phyloP scores from a whole-genome alignment of 1,140 invertebrate species.

The Caerostris extrusa region DNA sequence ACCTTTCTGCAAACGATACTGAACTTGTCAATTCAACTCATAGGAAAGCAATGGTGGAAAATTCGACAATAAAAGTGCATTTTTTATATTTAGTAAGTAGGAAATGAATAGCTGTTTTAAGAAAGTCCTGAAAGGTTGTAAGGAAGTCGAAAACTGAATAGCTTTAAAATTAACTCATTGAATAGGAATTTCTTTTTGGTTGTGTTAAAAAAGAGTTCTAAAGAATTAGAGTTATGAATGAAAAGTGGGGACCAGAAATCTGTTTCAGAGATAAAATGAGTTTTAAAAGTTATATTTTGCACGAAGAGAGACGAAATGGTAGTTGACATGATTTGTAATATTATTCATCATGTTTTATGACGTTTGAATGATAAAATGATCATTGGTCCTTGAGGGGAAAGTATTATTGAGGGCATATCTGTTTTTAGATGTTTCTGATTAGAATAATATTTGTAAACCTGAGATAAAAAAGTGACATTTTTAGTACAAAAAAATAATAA shows the following conservation, averaged over 20 bases:
- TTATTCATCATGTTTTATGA: background rate
- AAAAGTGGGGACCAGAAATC: background rate
- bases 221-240: background rate
- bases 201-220: background rate
- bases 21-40: background rate
- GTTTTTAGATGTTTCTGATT: background rate
- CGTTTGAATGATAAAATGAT: background rate
- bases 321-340: background rate
- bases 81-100: background rate
- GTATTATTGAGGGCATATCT: background rate
- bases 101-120: background rate
- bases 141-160: background rate
- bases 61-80: background rate
- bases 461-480: background rate
- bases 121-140: background rate
- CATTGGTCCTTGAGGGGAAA: background rate
- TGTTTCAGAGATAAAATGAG: background rate
- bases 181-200: background rate
- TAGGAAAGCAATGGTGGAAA: background rate
- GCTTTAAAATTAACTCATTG: constrained; percentile 10
- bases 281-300: background rate
- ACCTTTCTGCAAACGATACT: background rate
- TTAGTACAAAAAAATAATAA: too few relatives aligned
- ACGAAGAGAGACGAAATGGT: background rate
- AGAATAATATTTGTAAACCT: background rate